A percentile compares a stretch with the other conserved stretches of the same genome.
Conservation (phyloP, 2,888 invertebrate genomes). For the Caradrina clavipalpis region DNA sequence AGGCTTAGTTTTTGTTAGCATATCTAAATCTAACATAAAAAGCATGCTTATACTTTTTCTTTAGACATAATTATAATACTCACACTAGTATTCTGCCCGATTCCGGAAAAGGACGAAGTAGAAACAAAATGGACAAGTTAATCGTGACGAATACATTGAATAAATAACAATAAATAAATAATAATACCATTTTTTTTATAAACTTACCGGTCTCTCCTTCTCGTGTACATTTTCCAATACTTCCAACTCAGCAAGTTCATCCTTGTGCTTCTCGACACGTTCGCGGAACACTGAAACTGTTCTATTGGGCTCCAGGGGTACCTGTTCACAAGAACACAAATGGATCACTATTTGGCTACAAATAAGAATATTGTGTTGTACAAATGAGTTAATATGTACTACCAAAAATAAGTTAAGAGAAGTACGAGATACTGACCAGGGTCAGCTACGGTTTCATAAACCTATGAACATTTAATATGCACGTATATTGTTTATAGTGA, state of each 20-base stretch:
- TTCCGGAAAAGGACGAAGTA: slow-evolving; percentile 15
- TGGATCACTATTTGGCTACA: neutral
- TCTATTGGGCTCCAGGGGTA: slow-evolving; percentile 95
- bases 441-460: too few species aligned
- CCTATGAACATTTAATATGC: too few species aligned
- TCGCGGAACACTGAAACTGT: slow-evolving; percentile 98
- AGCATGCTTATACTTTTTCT: neutral
- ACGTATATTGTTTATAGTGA: too few species aligned
- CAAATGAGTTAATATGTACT: too few species aligned
- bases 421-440: too few species aligned
- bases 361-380: too few species aligned
- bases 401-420: too few species aligned
- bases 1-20: neutral
- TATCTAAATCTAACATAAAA: neutral
- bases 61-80: slow-evolving; percentile 23
- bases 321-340: slow-evolving; percentile 74
- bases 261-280: slow-evolving; percentile 96
- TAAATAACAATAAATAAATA: too few species aligned
- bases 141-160: slow-evolving; percentile 1
- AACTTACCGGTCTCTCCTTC: slow-evolving; percentile 95
- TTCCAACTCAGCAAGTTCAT: slow-evolving; percentile 96
- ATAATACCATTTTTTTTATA: too few species aligned
- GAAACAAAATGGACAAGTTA: slow-evolving; percentile 31
- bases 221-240: slow-evolving; percentile 95
- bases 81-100: slow-evolving; percentile 40